Evolutionary conservation across 2,888 invertebrate genomes (phyloP), one percentile per base, ranked within the genome.

Genomic region (Plebejus anna): DNA sequence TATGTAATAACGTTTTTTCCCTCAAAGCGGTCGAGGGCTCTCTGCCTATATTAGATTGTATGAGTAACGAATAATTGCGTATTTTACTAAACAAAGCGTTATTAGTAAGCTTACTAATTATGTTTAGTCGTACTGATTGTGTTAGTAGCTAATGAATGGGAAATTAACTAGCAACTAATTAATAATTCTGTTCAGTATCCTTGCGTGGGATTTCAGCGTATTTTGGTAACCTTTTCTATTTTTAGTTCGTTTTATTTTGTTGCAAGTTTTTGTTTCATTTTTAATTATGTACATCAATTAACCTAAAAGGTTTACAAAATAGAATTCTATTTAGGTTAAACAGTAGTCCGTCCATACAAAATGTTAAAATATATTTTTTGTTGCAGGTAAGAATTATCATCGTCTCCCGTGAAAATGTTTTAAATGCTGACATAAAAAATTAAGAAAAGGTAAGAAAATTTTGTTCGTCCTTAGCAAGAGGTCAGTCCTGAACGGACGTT

Each of bases 1-100:
- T 51, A 72, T 72, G 73, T 73, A 73, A 73, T 73, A 73, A 73
- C 47, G 28, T 51, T 73, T 73, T 73, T 73, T 73, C 73, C 73
- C 73, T 73, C 73, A 73, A 73, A 51, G 73, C 73, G 32, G 73
- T 73, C 73, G 73, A 73, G 73, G 13, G 51, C 32, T 73, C 72
- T 42, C 51, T 13, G 73, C 47, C 73, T 72, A 73, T 73, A 55
- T 73, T 73, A 73, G 55, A 72, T 72, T 72, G 73, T 55, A 73
- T 55, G 73, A 73, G 73, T 73, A 6, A 73, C 73, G 73, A 32
- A 28, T 73, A 55, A 73, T 73, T 32, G 55, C 55, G 73, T 73
- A n/a, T 55, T 73, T 73, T 73, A 73, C 36, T 73, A 55, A 28
- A 73, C 73, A 55, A 73, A 55, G 73, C 73, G 13, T 73, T 73